Conservation (phyloP, 2,888 invertebrate species). For the Drosophila vallismaia region DNA sequence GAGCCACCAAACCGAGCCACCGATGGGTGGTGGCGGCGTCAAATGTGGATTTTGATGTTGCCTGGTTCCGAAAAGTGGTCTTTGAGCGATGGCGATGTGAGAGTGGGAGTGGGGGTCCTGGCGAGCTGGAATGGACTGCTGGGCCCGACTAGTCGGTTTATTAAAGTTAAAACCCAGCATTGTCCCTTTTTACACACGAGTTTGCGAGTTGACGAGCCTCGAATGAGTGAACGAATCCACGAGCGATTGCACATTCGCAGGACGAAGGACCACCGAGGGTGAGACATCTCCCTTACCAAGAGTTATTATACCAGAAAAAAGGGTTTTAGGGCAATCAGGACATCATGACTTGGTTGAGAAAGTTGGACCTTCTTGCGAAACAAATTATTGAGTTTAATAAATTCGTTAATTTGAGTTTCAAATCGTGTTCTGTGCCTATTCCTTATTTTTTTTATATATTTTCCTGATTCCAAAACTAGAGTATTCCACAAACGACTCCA, state of each 20-base stretch:
- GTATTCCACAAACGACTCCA: conserved; percentile 22
- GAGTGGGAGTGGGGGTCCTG: background rate
- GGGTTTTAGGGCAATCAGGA: background rate
- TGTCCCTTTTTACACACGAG: conserved; percentile 71
- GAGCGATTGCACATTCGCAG: conserved; percentile 22
- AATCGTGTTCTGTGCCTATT: background rate
- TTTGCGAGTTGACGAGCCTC: conserved; percentile 45
- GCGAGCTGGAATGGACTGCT: conserved; percentile 9
- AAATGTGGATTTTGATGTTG: conserved; percentile 33
- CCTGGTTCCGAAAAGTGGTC: conserved; percentile 58
- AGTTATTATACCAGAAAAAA: conserved; percentile 13
- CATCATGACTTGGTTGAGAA: background rate
- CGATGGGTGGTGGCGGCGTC: conserved; percentile 22
- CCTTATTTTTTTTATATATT: background rate
- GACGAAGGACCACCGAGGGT: conserved; percentile 31
- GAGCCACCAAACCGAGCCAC: conserved; percentile 10
- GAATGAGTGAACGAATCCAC: conserved; percentile 37
- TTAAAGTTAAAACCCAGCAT: conserved; percentile 76
- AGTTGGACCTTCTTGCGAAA: background rate
- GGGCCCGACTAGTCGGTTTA: conserved; percentile 67
- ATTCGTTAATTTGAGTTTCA: too few relatives aligned
- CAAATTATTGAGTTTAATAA: too few relatives aligned
- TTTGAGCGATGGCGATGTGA: background rate
- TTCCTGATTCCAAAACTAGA: conserved; percentile 3
- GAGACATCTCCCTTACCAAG: conserved; percentile 39